A percentile compares a stretch with the other conserved stretches of the same genome.
Conservation (phyloP, 2,888 invertebrate species). For the Asteroscopus sphinx region DNA sequence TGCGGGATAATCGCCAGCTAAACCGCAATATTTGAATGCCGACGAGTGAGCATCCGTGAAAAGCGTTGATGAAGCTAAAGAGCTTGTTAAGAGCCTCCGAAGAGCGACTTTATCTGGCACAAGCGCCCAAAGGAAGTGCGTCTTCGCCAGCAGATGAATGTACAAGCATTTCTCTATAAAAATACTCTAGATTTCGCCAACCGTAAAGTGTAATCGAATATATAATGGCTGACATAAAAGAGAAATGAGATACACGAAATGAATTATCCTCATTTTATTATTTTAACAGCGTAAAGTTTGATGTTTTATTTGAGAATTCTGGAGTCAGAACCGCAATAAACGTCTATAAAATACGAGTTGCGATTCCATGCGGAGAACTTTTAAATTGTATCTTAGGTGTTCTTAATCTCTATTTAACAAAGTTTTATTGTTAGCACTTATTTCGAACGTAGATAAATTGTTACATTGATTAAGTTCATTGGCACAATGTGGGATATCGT, state of each 20-base stretch:
- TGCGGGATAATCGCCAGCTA: slow-evolving; percentile 59
- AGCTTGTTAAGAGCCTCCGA: slow-evolving; percentile 50
- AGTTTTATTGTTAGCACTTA: slow-evolving; percentile 42
- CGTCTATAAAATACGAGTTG: slow-evolving; percentile 39
- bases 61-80: slow-evolving; percentile 67
- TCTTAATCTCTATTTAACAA: slow-evolving; percentile 42
- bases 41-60: slow-evolving; percentile 60
- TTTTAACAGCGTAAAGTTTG: slow-evolving; percentile 33
- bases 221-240: slow-evolving; percentile 50
- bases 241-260: slow-evolving; percentile 39
- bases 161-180: slow-evolving; percentile 40
- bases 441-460: slow-evolving; percentile 45
- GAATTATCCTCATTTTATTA: slow-evolving; percentile 37
- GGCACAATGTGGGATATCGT: slow-evolving; percentile 36
- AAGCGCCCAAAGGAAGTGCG: slow-evolving; percentile 38
- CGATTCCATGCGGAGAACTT: slow-evolving; percentile 41
- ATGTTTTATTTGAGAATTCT: slow-evolving; percentile 35
- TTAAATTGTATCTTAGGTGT: slow-evolving; percentile 34
- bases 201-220: slow-evolving; percentile 51
- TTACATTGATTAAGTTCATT: slow-evolving; percentile 42
- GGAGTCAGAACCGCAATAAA: slow-evolving; percentile 45
- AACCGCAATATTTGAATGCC: slow-evolving; percentile 59
- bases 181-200: slow-evolving; percentile 24
- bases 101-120: slow-evolving; percentile 53
- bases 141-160: slow-evolving; percentile 22